phyloP scores from a whole-genome alignment of 2,113 vertebrate genomes.

The Muntiacus muntjak region DNA sequence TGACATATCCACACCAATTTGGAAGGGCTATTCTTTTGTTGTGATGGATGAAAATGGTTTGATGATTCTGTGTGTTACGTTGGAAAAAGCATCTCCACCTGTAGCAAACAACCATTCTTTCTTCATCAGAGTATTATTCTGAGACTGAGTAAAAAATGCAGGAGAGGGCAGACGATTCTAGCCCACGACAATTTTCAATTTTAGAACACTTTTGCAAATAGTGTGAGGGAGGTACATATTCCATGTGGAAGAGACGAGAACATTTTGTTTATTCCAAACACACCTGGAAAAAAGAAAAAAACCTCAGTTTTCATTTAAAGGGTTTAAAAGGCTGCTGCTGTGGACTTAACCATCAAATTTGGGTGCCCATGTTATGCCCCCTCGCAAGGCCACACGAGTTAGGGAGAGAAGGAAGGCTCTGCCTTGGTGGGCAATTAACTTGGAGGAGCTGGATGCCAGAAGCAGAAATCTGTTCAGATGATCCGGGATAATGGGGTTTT shows the following conservation, averaged over 20 bases:
- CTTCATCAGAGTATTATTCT: background rate
- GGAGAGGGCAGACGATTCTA: background rate
- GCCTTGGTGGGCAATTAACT: fast-evolving
- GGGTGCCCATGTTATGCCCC: background rate
- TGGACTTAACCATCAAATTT: background rate
- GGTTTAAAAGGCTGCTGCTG: background rate
- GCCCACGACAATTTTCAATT: slow-evolving; percentile 3
- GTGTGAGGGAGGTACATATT: background rate
- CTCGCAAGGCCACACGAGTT: fast-evolving
- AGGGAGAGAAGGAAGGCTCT: background rate
- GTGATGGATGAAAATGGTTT: background rate
- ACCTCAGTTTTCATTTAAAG: background rate
- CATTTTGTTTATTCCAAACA: slow-evolving; percentile 26
- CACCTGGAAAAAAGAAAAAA: background rate
- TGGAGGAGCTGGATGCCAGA: fast-evolving
- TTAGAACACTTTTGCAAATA: slow-evolving; percentile 20
- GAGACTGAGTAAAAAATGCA: background rate
- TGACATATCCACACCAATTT: fast-evolving
- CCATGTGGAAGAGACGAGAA: background rate
- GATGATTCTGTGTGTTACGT: background rate
- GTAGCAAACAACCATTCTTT: background rate
- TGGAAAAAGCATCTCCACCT: slow-evolving; percentile 1
- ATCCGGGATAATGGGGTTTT: background rate
- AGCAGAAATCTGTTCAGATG: background rate
- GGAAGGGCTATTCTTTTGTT: background rate